Percentiles rank a stretch among this genome's conserved stretches.
phyloP scores from a whole-genome alignment of 2,113 vertebrate genomes.

The Naja naja region DNA sequence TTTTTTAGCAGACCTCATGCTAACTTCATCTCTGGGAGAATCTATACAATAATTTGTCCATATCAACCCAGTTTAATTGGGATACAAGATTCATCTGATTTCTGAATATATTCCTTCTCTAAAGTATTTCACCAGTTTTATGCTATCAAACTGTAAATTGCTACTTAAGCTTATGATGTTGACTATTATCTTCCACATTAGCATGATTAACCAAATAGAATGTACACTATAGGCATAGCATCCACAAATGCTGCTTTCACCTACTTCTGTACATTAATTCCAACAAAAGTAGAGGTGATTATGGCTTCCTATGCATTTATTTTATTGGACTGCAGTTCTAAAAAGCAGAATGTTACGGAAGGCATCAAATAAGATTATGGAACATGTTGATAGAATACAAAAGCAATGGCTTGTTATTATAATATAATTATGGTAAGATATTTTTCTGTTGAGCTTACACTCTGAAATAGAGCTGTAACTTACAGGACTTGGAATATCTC shows the following conservation, averaged over 20 bases:
- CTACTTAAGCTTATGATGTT: not conserved
- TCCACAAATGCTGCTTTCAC: not conserved
- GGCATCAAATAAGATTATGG: not conserved
- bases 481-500: conserved; percentile 20
- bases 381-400: conserved; percentile 15
- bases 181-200: not conserved
- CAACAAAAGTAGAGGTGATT: conserved; percentile 6
- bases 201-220: not conserved
- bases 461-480: conserved; percentile 29
- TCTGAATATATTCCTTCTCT: no score
- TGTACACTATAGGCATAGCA: not conserved
- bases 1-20: not conserved
- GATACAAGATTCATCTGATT: not conserved
- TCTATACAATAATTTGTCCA: not conserved
- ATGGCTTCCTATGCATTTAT: not conserved
- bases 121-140: not conserved
- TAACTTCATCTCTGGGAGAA: not conserved
- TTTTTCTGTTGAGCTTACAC: conserved; percentile 36
- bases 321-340: conserved; percentile 14
- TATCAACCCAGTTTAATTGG: not conserved
- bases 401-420: conserved; percentile 19
- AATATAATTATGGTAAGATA: conserved; percentile 30
- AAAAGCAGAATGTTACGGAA: conserved; percentile 8
- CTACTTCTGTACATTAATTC: not conserved
- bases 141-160: not conserved